Evolutionary conservation across 2,113 vertebrate genomes (phyloP).

Genomic region (Cavia porcellus): DNA sequence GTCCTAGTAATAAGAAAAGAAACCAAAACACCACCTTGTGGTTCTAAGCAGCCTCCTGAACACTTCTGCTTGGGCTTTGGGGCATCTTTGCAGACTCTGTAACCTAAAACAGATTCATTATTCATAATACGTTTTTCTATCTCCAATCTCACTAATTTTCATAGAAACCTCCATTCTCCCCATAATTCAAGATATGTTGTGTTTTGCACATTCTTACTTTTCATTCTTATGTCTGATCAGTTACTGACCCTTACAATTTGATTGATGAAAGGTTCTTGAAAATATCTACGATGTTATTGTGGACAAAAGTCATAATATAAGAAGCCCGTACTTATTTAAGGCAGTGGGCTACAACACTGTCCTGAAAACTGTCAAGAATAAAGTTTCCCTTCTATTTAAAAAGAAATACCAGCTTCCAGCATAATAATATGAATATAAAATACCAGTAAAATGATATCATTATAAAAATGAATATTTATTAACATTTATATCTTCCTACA

Average conservation of each 20-base stretch:
- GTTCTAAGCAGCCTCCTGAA: background rate
- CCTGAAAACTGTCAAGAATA: conserved; percentile 18
- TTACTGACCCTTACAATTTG: background rate
- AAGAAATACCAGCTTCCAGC: conserved; percentile 18
- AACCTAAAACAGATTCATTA: background rate
- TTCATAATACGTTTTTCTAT: background rate
- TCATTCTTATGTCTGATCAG: background rate
- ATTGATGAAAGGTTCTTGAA: conserved; percentile 6
- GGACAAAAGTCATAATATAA: background rate
- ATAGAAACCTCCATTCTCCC: background rate
- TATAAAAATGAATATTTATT: conserved; percentile 52
- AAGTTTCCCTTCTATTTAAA: background rate
- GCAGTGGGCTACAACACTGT: background rate
- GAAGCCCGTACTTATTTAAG: background rate
- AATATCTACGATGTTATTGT: background rate
- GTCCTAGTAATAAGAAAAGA: background rate
- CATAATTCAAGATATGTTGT: background rate
- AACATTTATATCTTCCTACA: background rate
- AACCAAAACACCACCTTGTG: background rate
- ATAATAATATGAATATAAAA: conserved; percentile 21
- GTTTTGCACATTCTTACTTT: background rate
- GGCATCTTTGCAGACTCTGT: background rate
- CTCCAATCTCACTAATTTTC: background rate
- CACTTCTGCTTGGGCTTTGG: background rate
- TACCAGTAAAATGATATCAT: conserved; percentile 44